Conservation (phyloP, 2,888 invertebrate species). For the Adelphocoris suturalis region DNA sequence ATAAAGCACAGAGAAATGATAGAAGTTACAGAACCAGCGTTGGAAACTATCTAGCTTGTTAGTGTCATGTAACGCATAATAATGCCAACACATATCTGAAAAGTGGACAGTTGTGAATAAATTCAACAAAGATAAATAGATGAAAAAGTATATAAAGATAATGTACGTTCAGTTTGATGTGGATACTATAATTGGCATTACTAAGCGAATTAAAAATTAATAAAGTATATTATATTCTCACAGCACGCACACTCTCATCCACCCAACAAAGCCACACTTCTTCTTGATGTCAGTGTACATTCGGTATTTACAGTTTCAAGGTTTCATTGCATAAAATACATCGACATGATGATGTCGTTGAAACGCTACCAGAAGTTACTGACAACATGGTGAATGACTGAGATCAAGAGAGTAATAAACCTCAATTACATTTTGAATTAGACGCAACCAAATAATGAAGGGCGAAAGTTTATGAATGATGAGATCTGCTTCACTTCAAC, state of each 20-base stretch:
- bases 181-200: conserved; percentile 1
- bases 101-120: background rate
- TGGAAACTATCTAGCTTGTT: conserved; percentile 62
- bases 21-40: background rate
- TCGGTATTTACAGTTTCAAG: conserved; percentile 27
- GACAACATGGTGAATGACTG: conserved; percentile 58
- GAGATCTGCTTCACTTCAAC: too few species aligned
- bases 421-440: conserved; percentile 57
- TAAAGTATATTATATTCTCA: conserved; percentile 34
- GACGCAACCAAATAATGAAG: background rate
- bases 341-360: background rate
- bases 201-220: background rate
- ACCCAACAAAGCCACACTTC: conserved; percentile 71
- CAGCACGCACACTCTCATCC: conserved; percentile 69
- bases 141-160: background rate
- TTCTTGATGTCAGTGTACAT: conserved; percentile 53
- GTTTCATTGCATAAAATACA: background rate
- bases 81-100: conserved; percentile 24
- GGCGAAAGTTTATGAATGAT: background rate
- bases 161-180: background rate
- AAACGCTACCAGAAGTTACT: background rate
- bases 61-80: conserved; percentile 42
- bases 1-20: background rate
- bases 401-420: conserved; percentile 55
- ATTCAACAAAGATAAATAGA: background rate